These are phyloP conservation scores for Hydropsyche betteni DNA, from an alignment of 2,888 invertebrate genomes.

Conservation along the genomic window DNA sequence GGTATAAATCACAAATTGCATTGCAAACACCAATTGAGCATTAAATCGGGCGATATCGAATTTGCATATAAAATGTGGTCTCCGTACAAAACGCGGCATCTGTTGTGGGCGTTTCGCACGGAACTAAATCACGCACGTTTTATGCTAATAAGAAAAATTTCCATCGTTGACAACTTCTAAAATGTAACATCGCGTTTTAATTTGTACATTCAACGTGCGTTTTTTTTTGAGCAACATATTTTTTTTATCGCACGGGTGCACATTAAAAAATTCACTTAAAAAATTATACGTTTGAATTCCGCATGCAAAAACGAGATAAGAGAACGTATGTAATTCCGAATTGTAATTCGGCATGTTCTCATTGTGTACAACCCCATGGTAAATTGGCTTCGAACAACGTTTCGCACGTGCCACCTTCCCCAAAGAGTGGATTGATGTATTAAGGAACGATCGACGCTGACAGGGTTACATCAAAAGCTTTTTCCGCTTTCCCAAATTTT, in stretches of 20 bases:
- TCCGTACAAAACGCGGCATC: constrained; percentile 5
- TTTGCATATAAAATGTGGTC: constrained; percentile 31
- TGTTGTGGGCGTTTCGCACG: constrained; percentile 25
- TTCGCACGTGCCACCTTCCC: constrained; percentile 18
- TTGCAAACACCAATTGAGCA: neutral
- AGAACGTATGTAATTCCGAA: neutral
- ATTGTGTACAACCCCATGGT: constrained; percentile 6
- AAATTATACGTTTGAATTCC: neutral
- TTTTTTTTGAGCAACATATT: neutral
- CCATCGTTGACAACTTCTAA: constrained; percentile 15
- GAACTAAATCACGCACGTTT: constrained; percentile 17
- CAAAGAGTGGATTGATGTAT: constrained; percentile 18
- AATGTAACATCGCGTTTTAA: neutral
- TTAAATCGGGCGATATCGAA: neutral
- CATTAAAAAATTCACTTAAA: neutral
- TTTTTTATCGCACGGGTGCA: neutral
- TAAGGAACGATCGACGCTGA: constrained; percentile 14
- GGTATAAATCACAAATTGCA: constrained; percentile 5
- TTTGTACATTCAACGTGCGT: neutral
- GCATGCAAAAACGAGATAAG: constrained; percentile 4
- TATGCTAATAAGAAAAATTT: constrained; percentile 24
- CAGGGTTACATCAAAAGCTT: constrained; percentile 30
- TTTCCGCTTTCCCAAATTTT: constrained; percentile 1
- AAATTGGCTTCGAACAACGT: constrained; percentile 23
- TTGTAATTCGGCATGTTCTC: neutral